Evolutionary conservation across 2,113 vertebrate species (phyloP).

Genomic region (Mesocricetus auratus): DNA sequence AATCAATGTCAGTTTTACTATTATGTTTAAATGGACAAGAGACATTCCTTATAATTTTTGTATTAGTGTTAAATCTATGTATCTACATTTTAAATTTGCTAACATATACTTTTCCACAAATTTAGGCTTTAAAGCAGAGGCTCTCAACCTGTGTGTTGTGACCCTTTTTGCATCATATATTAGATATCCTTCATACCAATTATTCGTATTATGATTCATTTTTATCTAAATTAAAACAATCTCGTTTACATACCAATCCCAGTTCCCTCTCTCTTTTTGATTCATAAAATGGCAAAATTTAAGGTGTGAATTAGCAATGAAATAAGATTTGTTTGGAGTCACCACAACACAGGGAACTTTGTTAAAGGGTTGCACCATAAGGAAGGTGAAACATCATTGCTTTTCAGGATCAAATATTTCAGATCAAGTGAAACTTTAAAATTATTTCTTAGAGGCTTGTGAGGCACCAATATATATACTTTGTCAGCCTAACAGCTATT

Average conservation of each 20-base stretch:
- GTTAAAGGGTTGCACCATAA: not conserved
- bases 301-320: not conserved
- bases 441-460: not conserved
- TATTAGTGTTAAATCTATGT: not conserved
- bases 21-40: not conserved
- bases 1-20: not conserved
- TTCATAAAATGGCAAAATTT: not conserved
- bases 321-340: not conserved
- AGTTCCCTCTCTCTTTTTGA: too few species aligned
- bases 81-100: not conserved
- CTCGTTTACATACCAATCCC: too few species aligned
- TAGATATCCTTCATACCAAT: not conserved
- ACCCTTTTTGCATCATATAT: rapidly evolving
- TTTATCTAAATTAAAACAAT: too few species aligned
- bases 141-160: not conserved
- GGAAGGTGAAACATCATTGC: not conserved
- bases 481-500: not conserved
- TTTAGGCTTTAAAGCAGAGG: not conserved
- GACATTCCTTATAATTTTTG: not conserved
- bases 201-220: not conserved
- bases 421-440: not conserved
- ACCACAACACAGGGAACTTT: not conserved
- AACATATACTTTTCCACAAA: not conserved
- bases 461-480: not conserved
- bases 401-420: not conserved